Conservation (phyloP, 1,140 invertebrate species). For the Atopsyche davidsoni region DNA sequence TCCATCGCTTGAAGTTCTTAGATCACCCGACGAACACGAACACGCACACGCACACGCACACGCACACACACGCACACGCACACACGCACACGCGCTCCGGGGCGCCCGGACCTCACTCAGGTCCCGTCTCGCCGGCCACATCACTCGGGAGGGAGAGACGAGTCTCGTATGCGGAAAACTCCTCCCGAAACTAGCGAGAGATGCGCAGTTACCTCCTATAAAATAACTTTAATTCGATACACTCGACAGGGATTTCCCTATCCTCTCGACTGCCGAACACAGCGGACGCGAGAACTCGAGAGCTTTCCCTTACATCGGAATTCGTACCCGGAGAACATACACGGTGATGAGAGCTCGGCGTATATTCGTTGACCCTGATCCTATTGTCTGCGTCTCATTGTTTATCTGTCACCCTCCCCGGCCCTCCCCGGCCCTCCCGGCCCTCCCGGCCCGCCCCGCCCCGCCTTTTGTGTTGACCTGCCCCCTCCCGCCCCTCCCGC, state of each 20-base stretch:
- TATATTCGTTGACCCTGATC: constrained; percentile 51
- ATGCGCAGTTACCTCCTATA: too few relatives aligned
- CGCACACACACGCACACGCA: constrained; percentile 10
- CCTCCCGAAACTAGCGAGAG: too few relatives aligned
- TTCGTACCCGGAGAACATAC: constrained; percentile 3
- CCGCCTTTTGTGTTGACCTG: constrained; percentile 44
- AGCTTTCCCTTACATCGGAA: neutral
- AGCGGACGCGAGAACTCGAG: neutral
- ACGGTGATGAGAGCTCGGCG: constrained; percentile 34
- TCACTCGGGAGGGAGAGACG: too few relatives aligned
- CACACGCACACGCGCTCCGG: constrained; percentile 14
- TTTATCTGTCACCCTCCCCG: constrained; percentile 49
- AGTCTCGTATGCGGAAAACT: too few relatives aligned
- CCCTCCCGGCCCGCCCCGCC: constrained; percentile 47
- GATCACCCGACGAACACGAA: constrained; percentile 31
- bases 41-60: constrained; percentile 13
- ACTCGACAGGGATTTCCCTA: too few relatives aligned
- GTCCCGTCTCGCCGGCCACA: too few relatives aligned
- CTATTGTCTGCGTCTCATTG: constrained; percentile 60
- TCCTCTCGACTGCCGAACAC: neutral
- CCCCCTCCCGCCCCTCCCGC: constrained; percentile 46
- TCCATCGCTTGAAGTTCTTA: constrained; percentile 48
- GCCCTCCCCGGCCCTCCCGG: constrained; percentile 44
- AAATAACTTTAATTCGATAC: too few relatives aligned
- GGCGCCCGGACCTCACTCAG: too few relatives aligned